Base-by-base conservation (phyloP, 2,888 invertebrate species). In the Torymus tubicola region DNA sequence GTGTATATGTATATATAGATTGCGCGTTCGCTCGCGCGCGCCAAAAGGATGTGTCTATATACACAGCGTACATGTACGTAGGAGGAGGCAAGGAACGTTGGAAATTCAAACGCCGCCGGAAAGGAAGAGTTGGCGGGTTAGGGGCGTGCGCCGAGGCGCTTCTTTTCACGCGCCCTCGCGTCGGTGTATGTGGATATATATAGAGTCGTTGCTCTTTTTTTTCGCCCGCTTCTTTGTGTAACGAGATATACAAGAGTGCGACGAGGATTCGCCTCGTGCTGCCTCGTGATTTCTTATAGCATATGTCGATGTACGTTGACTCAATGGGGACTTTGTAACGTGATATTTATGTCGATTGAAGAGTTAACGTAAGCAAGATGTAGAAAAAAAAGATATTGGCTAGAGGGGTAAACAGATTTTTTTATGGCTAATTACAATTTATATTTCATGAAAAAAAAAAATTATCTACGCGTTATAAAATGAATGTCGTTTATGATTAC, bases 51-150 rank as follows among this genome's bases (percentile, higher is more conserved):
- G 42, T 42, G 42, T 21, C 21, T 21, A 21, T 21, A 21, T 21
- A 21, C 21, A 21, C 42, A 8, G 8, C 8, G 5, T 42, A 8
- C 10, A 8, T 42, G 42, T 42, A 42, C 55, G 63, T 53, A 52
- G 61, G 55, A 12, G 14, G 67, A 52, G 63, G 50, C 18, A 31
- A 13, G 63, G 63, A 18, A 53, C 53, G 60, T 63, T 52, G 57
- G 57, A 60, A 64, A 71, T 69, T 57, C 63, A 79, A 73, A 70
- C 74, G 64, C 52, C 60, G 53, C 75, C 65, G 69, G 69, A 75
- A 69, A 50, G 18, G 61, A 58, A 60, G 64, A 70, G 61, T n/a
- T 11, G n/a, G 24, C 57, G 60, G 55, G 67, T 42, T 42, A 58
- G 68, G 60, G n/a, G 61, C 21, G 2, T 60, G 42, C 13, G 10